Evolutionary conservation across 2,797 vertebrate genomes (phyloP).

Genomic region (Danio kyathit): DNA sequence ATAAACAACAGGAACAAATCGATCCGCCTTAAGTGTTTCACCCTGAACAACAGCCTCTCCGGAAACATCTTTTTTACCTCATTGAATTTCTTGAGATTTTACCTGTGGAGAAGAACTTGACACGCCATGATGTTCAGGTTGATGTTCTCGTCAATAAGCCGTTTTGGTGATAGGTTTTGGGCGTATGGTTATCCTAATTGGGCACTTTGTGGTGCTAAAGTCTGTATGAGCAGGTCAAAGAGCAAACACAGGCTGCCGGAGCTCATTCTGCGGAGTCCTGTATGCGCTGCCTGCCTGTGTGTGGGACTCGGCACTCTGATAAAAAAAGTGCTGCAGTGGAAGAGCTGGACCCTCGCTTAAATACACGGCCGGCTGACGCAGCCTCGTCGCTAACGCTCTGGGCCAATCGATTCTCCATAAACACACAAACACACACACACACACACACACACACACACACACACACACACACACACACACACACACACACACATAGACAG

Average conservation of each 20-base stretch:
- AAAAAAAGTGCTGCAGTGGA: conserved; percentile 86
- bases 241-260: conserved; percentile 67
- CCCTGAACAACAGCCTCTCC: conserved; percentile 17
- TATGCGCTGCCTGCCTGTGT: conserved; percentile 64
- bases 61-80: background rate
- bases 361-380: conserved; percentile 62
- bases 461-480: too few relatives aligned
- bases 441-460: too few relatives aligned
- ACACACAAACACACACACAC: background rate
- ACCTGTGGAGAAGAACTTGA: conserved; percentile 81
- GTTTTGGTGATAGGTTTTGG: conserved; percentile 27
- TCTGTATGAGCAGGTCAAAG: conserved; percentile 74
- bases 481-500: too few relatives aligned
- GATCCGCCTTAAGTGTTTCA: conserved; percentile 6
- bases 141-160: conserved; percentile 33
- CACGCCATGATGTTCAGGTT: conserved; percentile 75
- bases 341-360: conserved; percentile 70
- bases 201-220: conserved; percentile 77
- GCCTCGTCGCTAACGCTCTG: conserved; percentile 1
- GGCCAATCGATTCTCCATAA: conserved; percentile 57
- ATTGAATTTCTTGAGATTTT: conserved; percentile 54
- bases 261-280: conserved; percentile 78
- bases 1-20: conserved; percentile 15
- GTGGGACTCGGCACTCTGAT: conserved; percentile 69
- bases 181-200: conserved; percentile 78